phyloP scores from a whole-genome alignment of 2,888 invertebrate genomes.

The Ennomos fuscantarius region DNA sequence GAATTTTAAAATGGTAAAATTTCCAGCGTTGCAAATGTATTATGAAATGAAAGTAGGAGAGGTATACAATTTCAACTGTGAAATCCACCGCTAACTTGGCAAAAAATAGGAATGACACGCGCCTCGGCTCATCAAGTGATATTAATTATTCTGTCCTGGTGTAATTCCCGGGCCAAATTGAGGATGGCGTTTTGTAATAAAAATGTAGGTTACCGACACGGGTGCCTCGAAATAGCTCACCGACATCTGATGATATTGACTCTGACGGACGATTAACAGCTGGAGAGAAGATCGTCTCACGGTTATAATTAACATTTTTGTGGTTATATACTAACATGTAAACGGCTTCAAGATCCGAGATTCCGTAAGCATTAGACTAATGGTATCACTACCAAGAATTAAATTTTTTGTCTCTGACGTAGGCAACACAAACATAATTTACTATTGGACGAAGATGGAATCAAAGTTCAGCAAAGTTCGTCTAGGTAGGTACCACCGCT shows the following conservation, averaged over 20 bases:
- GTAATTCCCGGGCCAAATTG: conserved; percentile 54
- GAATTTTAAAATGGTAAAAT: conserved; percentile 18
- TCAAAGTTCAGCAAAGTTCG: no score
- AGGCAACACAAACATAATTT: not conserved
- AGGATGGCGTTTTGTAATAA: conserved; percentile 50
- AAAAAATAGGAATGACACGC: conserved; percentile 47
- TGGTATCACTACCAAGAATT: no score
- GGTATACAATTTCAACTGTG: conserved; percentile 29
- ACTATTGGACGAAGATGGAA: not conserved
- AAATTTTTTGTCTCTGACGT: no score
- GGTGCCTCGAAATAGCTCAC: conserved; percentile 35
- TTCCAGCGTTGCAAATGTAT: conserved; percentile 7
- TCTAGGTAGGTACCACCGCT: no score
- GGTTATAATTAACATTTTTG: conserved; percentile 25
- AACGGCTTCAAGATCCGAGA: no score
- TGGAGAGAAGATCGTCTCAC: conserved; percentile 31
- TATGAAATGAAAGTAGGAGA: conserved; percentile 11
- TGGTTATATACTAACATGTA: conserved; percentile 4
- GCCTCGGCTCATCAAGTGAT: conserved; percentile 44
- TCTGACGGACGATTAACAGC: conserved; percentile 39
- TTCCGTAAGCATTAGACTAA: not conserved
- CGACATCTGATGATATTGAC: conserved; percentile 38
- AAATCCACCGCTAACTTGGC: conserved; percentile 36
- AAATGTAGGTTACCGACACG: conserved; percentile 50
- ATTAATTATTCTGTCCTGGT: conserved; percentile 56